phyloP scores from a whole-genome alignment of 2,888 invertebrate genomes.

The Drosophila quinaria region DNA sequence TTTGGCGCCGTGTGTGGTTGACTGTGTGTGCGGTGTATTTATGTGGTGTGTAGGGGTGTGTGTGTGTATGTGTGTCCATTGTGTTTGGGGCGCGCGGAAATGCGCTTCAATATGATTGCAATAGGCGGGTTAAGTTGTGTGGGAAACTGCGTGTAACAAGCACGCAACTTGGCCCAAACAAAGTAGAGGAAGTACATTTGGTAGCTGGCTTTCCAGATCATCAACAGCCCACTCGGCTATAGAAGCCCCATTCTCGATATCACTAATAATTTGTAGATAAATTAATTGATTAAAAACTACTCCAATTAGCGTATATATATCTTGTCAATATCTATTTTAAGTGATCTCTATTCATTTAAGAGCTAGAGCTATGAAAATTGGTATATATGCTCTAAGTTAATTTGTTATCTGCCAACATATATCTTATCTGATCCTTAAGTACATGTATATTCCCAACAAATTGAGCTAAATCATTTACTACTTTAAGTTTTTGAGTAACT shows the following conservation, averaged over 20 bases:
- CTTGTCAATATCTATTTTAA: background rate
- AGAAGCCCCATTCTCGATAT: background rate
- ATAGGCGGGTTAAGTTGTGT: constrained; percentile 45
- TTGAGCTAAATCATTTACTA: no score
- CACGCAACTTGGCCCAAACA: constrained; percentile 54
- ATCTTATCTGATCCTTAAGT: no score
- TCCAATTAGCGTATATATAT: background rate
- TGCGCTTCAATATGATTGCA: constrained; percentile 53
- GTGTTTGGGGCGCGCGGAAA: constrained; percentile 60
- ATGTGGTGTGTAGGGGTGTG: constrained; percentile 20
- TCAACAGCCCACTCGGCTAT: constrained; percentile 2
- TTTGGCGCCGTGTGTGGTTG: constrained; percentile 59
- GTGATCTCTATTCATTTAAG: background rate
- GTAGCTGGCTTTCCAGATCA: constrained; percentile 4
- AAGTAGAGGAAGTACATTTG: constrained; percentile 24
- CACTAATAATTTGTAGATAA: constrained; percentile 2
- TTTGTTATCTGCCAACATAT: no score
- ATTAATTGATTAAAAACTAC: constrained; percentile 6
- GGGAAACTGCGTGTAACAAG: constrained; percentile 60
- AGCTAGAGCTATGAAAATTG: constrained; percentile 5
- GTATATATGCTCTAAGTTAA: no score
- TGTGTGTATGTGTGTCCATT: constrained; percentile 42
- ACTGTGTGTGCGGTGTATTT: constrained; percentile 6
- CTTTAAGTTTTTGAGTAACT: no score
- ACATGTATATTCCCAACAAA: no score